These are phyloP conservation scores for Plutomurus gul DNA, from an alignment of 1,140 invertebrate species.

Conservation along the genomic window DNA sequence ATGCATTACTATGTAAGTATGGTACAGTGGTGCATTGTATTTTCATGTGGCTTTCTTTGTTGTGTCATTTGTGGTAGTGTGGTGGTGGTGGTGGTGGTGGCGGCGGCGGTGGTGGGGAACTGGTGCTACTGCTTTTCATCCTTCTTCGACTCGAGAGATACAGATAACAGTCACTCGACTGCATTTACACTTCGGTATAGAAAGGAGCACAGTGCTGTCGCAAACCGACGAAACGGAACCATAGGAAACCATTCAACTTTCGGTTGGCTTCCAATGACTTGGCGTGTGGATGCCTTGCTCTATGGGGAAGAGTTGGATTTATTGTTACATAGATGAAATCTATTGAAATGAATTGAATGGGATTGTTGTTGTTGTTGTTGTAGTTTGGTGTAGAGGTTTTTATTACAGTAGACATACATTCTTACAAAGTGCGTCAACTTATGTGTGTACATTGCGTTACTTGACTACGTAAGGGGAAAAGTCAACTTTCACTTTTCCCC, in stretches of 20 bases:
- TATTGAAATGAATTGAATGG: background rate
- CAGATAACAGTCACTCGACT: background rate
- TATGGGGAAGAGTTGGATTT: background rate
- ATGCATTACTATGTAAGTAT: too few relatives aligned
- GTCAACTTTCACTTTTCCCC: background rate
- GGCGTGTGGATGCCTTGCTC: background rate
- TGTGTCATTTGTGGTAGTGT: too few relatives aligned
- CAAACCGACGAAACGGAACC: background rate
- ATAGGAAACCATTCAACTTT: constrained; percentile 11
- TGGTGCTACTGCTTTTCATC: too few relatives aligned
- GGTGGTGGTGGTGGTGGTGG: background rate
- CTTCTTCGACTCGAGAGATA: background rate
- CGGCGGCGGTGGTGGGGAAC: too few relatives aligned
- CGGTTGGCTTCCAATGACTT: background rate
- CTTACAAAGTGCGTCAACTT: too few relatives aligned
- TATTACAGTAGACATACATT: background rate
- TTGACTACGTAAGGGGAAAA: background rate
- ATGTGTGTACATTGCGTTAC: background rate
- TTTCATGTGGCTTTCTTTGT: too few relatives aligned
- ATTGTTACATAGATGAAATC: too few relatives aligned
- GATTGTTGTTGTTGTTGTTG: background rate
- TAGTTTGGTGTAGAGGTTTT: background rate
- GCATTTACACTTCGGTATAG: background rate
- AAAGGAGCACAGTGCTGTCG: background rate
- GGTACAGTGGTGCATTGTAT: too few relatives aligned